Base-by-base conservation (phyloP, 2,888 invertebrate genomes). In the Dioctria linearis region DNA sequence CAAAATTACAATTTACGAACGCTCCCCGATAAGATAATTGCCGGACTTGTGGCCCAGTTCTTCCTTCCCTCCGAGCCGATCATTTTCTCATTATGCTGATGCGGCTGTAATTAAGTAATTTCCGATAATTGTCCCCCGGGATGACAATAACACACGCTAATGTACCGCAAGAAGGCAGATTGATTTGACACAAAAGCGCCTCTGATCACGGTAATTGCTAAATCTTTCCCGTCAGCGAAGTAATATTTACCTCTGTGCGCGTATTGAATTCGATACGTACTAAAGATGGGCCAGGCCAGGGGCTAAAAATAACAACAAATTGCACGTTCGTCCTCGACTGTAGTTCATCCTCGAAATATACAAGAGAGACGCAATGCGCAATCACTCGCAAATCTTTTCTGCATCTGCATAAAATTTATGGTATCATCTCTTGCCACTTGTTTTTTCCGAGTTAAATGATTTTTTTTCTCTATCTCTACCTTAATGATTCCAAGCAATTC, bases 401-500 rank as follows among this genome's bases (percentile, higher is more conserved):
- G 67, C 67, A 67, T 67, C 67, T 67, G 46, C 67, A 67, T 67
- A 49, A 67, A 67, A 67, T 67, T 67, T 67, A 67, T 67, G 67
- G 67, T 67, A 67, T 67, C 67, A 67, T 67, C 46, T 46, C 46
- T 67, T 46, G 49, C 49, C 67, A 67, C 46, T 67, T 67, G 9
- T 43, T 67, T 46, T 25, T 67, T 67, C 37, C 37, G 25, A 46
- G 43, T 43, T 67, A 43, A 67, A 46, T 67, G 67, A 67, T 43
- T 43, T 67, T 67, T 59, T 59, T 67, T 25, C 25, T 25, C 25
- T 25, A 25, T 25, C 25, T 25, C 25, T 25, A 25, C 25, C 25
- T 25, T 25, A 25, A 25, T 25, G 25, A 25, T 25, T 25, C 25
- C 25, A 25, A 25, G 25, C 25, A 25, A 25, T 25, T 25, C 25